Percentiles rank a stretch among this genome's conserved stretches.
Conservation (phyloP, 2,888 invertebrate genomes). For the Drosophila cognata region DNA sequence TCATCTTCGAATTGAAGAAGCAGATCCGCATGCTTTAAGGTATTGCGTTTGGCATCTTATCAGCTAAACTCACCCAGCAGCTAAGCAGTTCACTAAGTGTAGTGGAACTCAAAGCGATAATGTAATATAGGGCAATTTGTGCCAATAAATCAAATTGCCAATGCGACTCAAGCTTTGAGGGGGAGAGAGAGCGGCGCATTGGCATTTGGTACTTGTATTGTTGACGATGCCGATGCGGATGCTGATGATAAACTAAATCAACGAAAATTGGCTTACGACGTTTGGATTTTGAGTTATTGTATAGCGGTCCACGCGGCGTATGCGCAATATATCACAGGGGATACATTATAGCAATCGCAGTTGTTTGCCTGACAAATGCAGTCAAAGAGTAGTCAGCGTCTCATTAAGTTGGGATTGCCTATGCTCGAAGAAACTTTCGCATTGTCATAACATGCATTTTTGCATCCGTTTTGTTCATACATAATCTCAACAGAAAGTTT, state of each 20-base stretch:
- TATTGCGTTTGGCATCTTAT: constrained; percentile 44
- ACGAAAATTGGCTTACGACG: constrained; percentile 74
- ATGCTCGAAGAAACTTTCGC: constrained; percentile 12
- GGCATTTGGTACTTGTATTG: constrained; percentile 73
- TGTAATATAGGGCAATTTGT: constrained; percentile 76
- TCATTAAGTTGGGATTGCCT: constrained; percentile 4
- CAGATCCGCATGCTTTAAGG: constrained; percentile 35
- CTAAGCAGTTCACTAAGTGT: constrained; percentile 32
- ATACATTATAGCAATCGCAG: constrained; percentile 16
- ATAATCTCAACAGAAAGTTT: constrained; percentile 65
- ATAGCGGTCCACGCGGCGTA: constrained; percentile 52
- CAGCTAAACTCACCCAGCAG: constrained; percentile 26
- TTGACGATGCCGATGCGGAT: constrained; percentile 32
- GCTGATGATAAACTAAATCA: constrained; percentile 76
- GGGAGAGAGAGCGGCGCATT: constrained; percentile 51
- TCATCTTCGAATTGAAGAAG: background rate
- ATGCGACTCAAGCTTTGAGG: constrained; percentile 44
- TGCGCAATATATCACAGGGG: constrained; percentile 61
- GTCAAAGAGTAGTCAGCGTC: background rate
- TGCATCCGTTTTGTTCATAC: constrained; percentile 29
- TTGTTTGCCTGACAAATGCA: constrained; percentile 18
- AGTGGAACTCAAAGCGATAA: constrained; percentile 68
- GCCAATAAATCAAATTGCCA: constrained; percentile 75
- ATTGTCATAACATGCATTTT: constrained; percentile 20
- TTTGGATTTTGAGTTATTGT: constrained; percentile 71